A percentile compares a stretch with the other conserved stretches of the same genome.
Evolutionary conservation across 2,113 vertebrate species (phyloP).

Genomic region (Triplophysa rosa): DNA sequence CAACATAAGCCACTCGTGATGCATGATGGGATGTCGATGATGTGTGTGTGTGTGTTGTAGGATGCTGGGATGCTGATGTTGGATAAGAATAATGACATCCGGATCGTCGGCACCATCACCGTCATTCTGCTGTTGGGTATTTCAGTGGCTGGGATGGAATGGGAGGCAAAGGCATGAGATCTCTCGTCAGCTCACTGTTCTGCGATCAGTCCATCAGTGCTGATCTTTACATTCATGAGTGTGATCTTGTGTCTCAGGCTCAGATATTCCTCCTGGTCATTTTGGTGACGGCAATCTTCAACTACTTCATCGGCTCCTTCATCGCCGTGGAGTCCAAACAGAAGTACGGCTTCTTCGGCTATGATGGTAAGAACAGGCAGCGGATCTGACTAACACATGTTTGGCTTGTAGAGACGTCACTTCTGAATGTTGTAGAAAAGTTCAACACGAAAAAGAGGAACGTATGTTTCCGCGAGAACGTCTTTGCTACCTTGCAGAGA

Average conservation of each 20-base stretch:
- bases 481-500: too few species aligned
- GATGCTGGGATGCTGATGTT: slow-evolving; percentile 81
- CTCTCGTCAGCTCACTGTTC: background rate
- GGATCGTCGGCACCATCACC: slow-evolving; percentile 94
- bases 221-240: background rate
- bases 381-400: too few species aligned
- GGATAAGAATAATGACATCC: slow-evolving; percentile 86
- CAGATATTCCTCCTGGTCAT: slow-evolving; percentile 94
- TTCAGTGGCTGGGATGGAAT: slow-evolving; percentile 98
- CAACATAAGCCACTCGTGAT: background rate
- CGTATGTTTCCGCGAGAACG: too few species aligned
- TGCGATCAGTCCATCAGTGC: background rate
- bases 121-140: slow-evolving; percentile 91
- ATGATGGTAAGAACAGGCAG: slow-evolving; percentile 77
- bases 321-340: slow-evolving; percentile 87
- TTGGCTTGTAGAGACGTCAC: too few species aligned
- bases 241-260: slow-evolving; percentile 71
- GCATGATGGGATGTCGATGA: background rate
- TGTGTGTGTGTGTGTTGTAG: slow-evolving; percentile 64
- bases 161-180: slow-evolving; percentile 91
- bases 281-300: slow-evolving; percentile 85
- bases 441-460: too few species aligned
- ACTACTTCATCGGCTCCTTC: slow-evolving; percentile 92
- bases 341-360: slow-evolving; percentile 86
- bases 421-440: too few species aligned